Base-by-base conservation (phyloP, 2,797 vertebrate species). In the Melanotaenia parkinsoni region DNA sequence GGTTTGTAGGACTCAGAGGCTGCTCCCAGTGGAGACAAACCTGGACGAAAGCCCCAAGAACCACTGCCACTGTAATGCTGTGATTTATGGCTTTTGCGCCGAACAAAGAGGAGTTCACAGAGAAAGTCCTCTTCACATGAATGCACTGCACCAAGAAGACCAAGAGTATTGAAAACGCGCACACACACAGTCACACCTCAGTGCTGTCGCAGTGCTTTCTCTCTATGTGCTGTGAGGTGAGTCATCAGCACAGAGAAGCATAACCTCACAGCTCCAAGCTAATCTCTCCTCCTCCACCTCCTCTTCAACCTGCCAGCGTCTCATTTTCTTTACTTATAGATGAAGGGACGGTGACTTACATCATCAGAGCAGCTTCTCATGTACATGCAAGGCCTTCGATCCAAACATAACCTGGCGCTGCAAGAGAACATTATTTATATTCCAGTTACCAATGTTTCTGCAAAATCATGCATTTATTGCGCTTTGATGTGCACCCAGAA, bases 41-140 rank as follows among this genome's bases (percentile, higher is more conserved):
- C 86, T 93, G 92, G 92, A 94, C 63, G 64, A 51, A 58, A 88
- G 92, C 88, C 88, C 87, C 80, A 40, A 92, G 88, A 93, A 84
- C 80, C 81, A 84, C 91, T 80, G 76, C 88, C 64, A 79, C 89
- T 90, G 84, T 79, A 89, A 76, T 85, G n/a, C 71, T 2, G 83
- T 95, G 94, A 95, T 94, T 94, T 94, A 94, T 95, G 84, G 90
- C 86, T 92, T 90, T 91, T 88, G 77, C 91, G 84, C 86, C 75
- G 83, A 88, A 92, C 90, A 91, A 91, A 93, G 89, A 86, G 87
- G 88, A 92, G 90, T 92, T 92, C 90, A 88, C 76, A 88, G 87
- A 91, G 87, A 91, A 92, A 91, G 90, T 90, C 91, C 88, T 92
- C 89, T 88, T 85, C 90, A 89, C 88, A 90, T 87, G 87, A 90